Evolutionary conservation across 2,888 invertebrate genomes (phyloP), one percentile per base, ranked within the genome.

Genomic region (Ophion ellenae): DNA sequence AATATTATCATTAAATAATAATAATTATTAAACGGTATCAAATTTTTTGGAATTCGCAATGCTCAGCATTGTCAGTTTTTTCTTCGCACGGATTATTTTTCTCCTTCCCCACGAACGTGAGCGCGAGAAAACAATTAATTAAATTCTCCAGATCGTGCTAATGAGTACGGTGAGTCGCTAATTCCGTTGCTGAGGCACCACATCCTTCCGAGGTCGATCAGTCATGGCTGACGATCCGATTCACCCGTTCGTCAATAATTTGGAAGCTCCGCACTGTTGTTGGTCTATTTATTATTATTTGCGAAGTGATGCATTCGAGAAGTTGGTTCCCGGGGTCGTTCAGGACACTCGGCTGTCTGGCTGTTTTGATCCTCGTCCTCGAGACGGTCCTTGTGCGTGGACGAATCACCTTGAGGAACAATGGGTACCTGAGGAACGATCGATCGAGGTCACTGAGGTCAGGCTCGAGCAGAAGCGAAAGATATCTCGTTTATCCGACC

Each of bases 401-500:
- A 53, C 11, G 14, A 17, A 17, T 17, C 1, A 53, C 17, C 14
- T 61, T 64, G 53, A 11, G 24, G 64, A 6, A 53, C 1, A 47
- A 32, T 11, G 14, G 32, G 3, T 24, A 53, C 53, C 53, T 4
- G 6, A 53, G 5, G 75, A 53, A n/a, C 0, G 32, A 64, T n/a
- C n/a, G n/a, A 45, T 20, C 64, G 32, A 76, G 45, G 28, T 14
- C 45, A 63, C 24, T 63, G 63, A 40, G 40, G 20, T 5, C 24
- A 67, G 75, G 32, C 14, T 69, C 45, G 45, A 85, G 36, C 69
- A 76, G 70, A 87, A 85, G 81, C n/a, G 45, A 67, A 9, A 91
- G 92, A 82, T 91, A 92, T 83, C 87, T 94, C 83, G 91, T 94
- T 32, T 92, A 85, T 82, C 92, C 93, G n/a, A 85, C 86, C n/a